Evolutionary conservation across 2,113 vertebrate species (phyloP).

Genomic region (Hystrix brachyura): DNA sequence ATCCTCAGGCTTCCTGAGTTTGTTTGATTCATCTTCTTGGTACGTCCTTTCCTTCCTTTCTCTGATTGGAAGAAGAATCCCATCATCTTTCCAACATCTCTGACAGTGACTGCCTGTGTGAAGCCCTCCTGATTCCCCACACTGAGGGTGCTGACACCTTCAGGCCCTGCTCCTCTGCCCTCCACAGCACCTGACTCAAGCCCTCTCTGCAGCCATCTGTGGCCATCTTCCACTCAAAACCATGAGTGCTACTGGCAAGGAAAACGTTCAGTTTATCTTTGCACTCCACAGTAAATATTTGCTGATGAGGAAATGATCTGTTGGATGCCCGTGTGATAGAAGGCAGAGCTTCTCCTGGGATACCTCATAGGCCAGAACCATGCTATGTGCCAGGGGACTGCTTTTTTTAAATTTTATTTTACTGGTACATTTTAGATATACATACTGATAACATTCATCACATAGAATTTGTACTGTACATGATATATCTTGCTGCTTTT

Average conservation of each 20-base stretch:
- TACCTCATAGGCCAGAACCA: background rate
- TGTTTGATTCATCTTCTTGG: background rate
- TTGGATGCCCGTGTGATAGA: background rate
- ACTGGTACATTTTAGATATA: too few species aligned
- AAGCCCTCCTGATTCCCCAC: background rate
- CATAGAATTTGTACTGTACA: too few species aligned
- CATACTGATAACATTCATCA: too few species aligned
- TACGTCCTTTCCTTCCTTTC: background rate
- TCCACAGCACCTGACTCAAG: accelerated
- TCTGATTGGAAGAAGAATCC: background rate
- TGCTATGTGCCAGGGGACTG: background rate
- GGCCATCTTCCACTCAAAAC: background rate
- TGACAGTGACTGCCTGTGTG: accelerated
- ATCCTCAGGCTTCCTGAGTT: background rate
- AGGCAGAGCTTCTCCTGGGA: background rate
- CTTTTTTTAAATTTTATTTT: too few species aligned
- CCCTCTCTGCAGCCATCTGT: background rate
- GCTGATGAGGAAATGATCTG: background rate
- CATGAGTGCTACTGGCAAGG: background rate
- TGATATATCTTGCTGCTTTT: too few species aligned
- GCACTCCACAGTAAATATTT: background rate
- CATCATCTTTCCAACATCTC: background rate
- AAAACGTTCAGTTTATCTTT: background rate
- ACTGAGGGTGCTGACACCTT: too few species aligned
- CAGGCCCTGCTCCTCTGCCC: accelerated